Percentiles rank a stretch among this genome's conserved stretches.
These are phyloP conservation scores for Sturnira hondurensis DNA, from an alignment of 2,113 vertebrate species.

Conservation along the genomic window DNA sequence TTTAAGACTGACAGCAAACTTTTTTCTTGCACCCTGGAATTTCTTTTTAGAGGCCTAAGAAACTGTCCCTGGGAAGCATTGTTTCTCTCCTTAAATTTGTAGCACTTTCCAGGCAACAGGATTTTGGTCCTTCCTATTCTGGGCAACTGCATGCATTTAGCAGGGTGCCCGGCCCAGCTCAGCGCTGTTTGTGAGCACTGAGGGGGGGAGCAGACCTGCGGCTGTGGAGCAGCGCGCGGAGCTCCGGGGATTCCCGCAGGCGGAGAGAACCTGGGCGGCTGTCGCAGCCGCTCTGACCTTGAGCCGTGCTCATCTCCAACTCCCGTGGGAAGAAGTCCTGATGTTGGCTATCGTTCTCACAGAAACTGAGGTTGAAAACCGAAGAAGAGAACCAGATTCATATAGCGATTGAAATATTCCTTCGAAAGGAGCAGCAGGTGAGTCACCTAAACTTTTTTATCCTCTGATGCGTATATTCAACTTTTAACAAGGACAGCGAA, in stretches of 20 bases:
- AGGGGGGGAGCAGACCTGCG: not conserved
- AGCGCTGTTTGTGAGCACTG: not conserved
- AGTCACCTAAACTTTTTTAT: not conserved
- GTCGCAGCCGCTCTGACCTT: not conserved
- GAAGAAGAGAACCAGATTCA: conserved; percentile 84
- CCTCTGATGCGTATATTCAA: not conserved
- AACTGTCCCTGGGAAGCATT: not conserved
- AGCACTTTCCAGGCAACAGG: not conserved
- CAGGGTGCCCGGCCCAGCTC: not conserved
- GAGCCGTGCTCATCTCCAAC: not conserved
- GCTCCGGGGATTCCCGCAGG: not conserved
- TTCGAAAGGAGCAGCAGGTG: conserved; percentile 82
- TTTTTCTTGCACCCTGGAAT: not conserved
- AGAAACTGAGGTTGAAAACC: conserved; percentile 79
- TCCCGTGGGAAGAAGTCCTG: not conserved
- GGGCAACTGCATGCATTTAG: too few species aligned
- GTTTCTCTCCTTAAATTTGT: not conserved
- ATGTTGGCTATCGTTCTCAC: not conserved
- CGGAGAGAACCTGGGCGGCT: not conserved
- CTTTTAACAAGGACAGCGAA: not conserved
- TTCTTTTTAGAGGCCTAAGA: not conserved
- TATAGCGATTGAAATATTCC: conserved; percentile 81
- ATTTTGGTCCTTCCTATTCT: not conserved
- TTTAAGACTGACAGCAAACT: not conserved
- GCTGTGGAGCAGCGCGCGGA: too few species aligned